Conservation (phyloP, 2,797 vertebrate genomes). For the Karalla daura region DNA sequence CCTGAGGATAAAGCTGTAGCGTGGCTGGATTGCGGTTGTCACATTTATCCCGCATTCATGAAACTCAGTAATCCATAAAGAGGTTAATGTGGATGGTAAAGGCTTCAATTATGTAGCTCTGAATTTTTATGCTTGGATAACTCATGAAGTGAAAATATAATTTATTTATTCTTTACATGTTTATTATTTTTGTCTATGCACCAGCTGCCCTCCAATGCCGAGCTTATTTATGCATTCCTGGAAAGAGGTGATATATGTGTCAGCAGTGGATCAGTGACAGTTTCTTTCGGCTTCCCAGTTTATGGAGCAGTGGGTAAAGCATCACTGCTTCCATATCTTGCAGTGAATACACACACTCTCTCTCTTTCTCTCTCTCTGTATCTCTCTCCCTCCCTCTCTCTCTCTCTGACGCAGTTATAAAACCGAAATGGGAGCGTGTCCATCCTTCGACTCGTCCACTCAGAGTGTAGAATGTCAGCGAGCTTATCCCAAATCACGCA, state of each 20-base stretch:
- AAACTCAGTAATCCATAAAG: not conserved
- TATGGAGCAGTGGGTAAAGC: conserved; percentile 67
- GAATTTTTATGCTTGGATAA: conserved; percentile 18
- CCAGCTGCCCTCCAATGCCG: conserved; percentile 31
- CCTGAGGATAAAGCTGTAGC: not conserved
- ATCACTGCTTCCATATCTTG: conserved; percentile 55
- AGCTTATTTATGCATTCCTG: conserved; percentile 58
- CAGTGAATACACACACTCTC: conserved; percentile 58
- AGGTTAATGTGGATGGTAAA: not conserved
- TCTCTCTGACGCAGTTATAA: conserved; percentile 66
- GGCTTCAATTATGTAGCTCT: conserved; percentile 2
- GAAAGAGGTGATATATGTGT: conserved; percentile 69
- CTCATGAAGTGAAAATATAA: conserved; percentile 8
- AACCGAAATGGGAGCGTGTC: conserved; percentile 71
- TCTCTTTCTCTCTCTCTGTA: conserved; percentile 34
- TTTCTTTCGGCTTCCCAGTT: conserved; percentile 68
- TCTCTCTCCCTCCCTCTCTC: conserved; percentile 40
- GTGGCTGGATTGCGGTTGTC: not conserved
- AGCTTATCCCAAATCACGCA: conserved; percentile 69
- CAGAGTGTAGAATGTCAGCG: conserved; percentile 69
- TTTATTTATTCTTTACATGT: conserved; percentile 45
- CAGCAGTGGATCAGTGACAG: conserved; percentile 60
- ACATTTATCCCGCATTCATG: conserved; percentile 19
- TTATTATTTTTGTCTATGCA: conserved; percentile 53
- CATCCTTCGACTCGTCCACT: conserved; percentile 67